Conservation (phyloP, 2,113 vertebrate genomes). For the Austrofundulus limnaeus region DNA sequence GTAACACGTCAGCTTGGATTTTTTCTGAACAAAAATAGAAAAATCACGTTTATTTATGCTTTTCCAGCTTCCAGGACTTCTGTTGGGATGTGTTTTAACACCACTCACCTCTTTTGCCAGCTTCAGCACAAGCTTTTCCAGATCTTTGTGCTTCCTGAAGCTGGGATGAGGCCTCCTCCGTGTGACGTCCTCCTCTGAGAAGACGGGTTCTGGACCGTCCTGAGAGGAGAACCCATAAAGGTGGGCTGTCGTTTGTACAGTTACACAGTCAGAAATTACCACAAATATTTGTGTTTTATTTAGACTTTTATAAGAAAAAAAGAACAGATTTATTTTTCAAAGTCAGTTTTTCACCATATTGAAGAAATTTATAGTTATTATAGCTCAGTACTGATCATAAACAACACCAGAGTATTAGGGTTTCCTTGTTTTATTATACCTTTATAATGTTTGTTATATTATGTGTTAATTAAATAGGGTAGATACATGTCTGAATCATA, state of each 20-base stretch:
- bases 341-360: no score
- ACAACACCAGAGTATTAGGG: no score
- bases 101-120: slow-evolving; percentile 84
- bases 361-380: no score
- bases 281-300: neutral
- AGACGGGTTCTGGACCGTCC: slow-evolving; percentile 80
- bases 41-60: neutral
- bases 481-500: no score
- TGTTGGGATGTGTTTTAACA: neutral
- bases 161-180: slow-evolving; percentile 83
- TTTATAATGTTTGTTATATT: no score
- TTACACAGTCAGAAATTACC: no score
- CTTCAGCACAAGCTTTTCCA: slow-evolving; percentile 88
- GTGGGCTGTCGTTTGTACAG: no score
- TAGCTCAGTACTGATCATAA: no score
- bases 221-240: slow-evolving; percentile 44
- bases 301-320: neutral
- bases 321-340: no score
- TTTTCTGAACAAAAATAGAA: slow-evolving; percentile 73
- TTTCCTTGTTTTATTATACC: no score
- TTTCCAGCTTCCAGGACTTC: neutral
- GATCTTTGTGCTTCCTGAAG: slow-evolving; percentile 83
- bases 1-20: slow-evolving; percentile 80
- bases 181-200: slow-evolving; percentile 88
- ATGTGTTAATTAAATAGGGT: no score